A percentile compares a stretch with the other conserved stretches of the same genome.
These are phyloP conservation scores for Bufo bufo DNA, from an alignment of 2,113 vertebrate genomes.

Conservation along the genomic window DNA sequence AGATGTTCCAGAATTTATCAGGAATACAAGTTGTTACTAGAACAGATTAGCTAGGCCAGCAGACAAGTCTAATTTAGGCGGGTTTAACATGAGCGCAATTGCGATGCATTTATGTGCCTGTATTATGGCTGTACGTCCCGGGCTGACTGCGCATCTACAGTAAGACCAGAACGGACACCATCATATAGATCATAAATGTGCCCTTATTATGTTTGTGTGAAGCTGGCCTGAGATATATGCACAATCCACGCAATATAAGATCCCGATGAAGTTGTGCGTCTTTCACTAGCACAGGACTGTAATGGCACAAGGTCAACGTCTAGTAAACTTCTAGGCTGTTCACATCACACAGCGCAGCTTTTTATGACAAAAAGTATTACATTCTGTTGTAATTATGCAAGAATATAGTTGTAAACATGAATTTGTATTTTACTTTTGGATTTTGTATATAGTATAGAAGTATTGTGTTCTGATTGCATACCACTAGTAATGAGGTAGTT, in stretches of 20 bases:
- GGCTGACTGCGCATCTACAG: too few relatives aligned
- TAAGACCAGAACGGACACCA: too few relatives aligned
- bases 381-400: slow-evolving; percentile 12
- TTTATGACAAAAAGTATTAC: not conserved
- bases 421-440: not conserved
- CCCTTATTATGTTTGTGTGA: too few relatives aligned
- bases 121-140: too few relatives aligned
- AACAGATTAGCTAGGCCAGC: not conserved
- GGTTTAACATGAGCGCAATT: too few relatives aligned
- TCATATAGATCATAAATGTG: too few relatives aligned
- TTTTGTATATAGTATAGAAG: not conserved
- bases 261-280: not conserved
- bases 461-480: slow-evolving; percentile 9
- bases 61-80: too few relatives aligned
- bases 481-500: slow-evolving; percentile 19
- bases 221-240: not conserved
- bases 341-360: not conserved
- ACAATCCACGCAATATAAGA: not conserved
- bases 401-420: not conserved
- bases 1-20: not conserved
- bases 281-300: not conserved
- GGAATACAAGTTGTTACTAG: not conserved
- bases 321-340: not conserved
- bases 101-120: too few relatives aligned
- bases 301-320: too few relatives aligned